Evolutionary conservation across 2,888 invertebrate genomes (phyloP).

Genomic region (Caenorhabditis becei): DNA sequence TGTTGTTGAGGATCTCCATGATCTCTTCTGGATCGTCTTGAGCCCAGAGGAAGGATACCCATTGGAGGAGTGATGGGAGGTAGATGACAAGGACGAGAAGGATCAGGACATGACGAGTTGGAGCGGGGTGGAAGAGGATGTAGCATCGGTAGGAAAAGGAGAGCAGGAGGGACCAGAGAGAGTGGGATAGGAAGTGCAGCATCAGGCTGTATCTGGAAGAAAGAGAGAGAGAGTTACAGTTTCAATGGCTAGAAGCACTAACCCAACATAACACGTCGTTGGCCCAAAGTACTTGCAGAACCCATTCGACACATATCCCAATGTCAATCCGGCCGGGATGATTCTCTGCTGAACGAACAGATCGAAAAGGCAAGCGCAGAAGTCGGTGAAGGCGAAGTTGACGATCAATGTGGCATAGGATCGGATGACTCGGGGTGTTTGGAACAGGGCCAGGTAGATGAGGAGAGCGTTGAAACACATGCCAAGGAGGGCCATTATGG

Average conservation of each 20-base stretch:
- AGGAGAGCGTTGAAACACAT: constrained; percentile 25
- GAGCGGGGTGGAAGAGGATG: constrained; percentile 47
- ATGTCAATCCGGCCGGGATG: constrained; percentile 39
- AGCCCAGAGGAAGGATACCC: constrained; percentile 38
- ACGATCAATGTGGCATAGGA: constrained; percentile 46
- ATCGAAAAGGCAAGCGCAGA: constrained; percentile 40
- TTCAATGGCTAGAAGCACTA: no score
- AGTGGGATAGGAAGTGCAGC: constrained; percentile 55
- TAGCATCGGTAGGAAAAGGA: constrained; percentile 61
- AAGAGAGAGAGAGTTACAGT: background rate
- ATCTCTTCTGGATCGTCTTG: constrained; percentile 45
- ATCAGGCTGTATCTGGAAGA: constrained; percentile 58
- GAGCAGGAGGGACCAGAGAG: constrained; percentile 60
- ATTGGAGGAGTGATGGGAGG: constrained; percentile 49
- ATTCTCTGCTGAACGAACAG: constrained; percentile 48
- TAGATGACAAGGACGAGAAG: constrained; percentile 36
- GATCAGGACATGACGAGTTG: constrained; percentile 13
- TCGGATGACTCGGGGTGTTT: constrained; percentile 34
- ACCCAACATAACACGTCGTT: constrained; percentile 35
- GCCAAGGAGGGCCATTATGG: constrained; percentile 35
- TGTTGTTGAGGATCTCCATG: constrained; percentile 5
- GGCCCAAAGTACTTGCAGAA: constrained; percentile 36
- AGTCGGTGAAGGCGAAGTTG: constrained; percentile 52
- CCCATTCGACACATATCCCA: constrained; percentile 45
- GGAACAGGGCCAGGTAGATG: constrained; percentile 35